Conservation (phyloP, 2,888 invertebrate genomes). For the Lycophotia porphyrea region DNA sequence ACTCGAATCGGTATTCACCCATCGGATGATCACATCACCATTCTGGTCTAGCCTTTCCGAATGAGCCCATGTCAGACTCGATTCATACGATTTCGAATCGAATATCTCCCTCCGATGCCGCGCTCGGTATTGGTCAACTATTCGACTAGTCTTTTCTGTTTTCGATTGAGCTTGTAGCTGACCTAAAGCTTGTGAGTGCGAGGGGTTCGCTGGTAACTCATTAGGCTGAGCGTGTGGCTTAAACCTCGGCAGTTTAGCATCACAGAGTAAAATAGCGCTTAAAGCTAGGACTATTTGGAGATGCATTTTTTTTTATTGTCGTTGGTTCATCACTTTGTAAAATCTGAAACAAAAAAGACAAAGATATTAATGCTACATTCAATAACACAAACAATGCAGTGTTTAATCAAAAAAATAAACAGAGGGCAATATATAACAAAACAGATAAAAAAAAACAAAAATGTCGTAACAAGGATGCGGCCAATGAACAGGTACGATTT, state of each 20-base stretch:
- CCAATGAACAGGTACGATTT: conserved; percentile 83
- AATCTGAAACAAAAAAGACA: conserved; percentile 82
- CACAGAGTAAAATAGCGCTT: conserved; percentile 83
- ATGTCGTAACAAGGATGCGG: conserved; percentile 77
- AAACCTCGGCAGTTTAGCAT: conserved; percentile 84
- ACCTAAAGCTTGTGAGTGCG: conserved; percentile 77
- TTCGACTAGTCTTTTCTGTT: conserved; percentile 83
- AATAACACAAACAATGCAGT: conserved; percentile 23
- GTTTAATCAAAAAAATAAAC: conserved; percentile 37
- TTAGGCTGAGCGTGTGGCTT: conserved; percentile 79
- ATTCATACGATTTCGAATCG: conserved; percentile 85
- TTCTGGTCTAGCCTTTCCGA: conserved; percentile 89
- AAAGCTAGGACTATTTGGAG: conserved; percentile 81
- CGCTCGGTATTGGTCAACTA: conserved; percentile 82
- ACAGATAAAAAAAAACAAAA: conserved; percentile 70
- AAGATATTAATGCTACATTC: conserved; percentile 36
- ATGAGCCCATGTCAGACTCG: conserved; percentile 90
- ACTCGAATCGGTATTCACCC: conserved; percentile 94
- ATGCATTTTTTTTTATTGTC: conserved; percentile 79
- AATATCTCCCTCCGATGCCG: conserved; percentile 84
- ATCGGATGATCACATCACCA: conserved; percentile 91
- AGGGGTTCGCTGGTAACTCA: conserved; percentile 79
- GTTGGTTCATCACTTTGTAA: conserved; percentile 80
- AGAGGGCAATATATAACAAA: conserved; percentile 61
- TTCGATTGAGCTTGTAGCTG: conserved; percentile 80